Evolutionary conservation across 2,113 vertebrate species (phyloP).

Genomic region (Calidris pygmaea): DNA sequence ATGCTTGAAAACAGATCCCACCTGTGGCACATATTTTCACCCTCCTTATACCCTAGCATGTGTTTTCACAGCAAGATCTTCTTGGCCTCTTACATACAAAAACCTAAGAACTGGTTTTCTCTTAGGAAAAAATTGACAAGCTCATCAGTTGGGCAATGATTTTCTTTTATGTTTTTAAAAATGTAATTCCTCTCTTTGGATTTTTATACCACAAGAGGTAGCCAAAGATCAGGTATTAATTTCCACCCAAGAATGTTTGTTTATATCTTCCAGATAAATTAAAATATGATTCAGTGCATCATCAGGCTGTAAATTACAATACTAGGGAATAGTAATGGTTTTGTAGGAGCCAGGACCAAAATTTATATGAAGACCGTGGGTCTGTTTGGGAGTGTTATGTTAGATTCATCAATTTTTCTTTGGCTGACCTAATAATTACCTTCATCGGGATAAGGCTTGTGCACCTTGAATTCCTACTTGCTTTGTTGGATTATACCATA

Average conservation of each 20-base stretch:
- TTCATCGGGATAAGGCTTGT: not conserved
- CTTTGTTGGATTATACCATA: not conserved
- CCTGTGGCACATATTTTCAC: not conserved
- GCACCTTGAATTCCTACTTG: not conserved
- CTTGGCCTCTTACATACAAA: not conserved
- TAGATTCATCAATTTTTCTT: constrained; percentile 32
- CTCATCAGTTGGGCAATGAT: not conserved
- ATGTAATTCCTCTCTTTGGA: not conserved
- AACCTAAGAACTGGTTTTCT: not conserved
- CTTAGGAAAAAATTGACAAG: not conserved
- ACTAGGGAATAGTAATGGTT: constrained; percentile 21
- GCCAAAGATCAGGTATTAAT: constrained; percentile 61
- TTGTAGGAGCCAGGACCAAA: constrained; percentile 20
- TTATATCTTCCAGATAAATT: constrained; percentile 46
- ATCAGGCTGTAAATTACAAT: constrained; percentile 44
- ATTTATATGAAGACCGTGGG: constrained; percentile 18
- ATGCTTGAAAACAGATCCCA: not conserved
- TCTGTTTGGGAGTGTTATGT: constrained; percentile 14
- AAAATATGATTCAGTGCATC: constrained; percentile 58
- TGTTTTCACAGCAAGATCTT: not conserved
- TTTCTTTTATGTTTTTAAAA: not conserved
- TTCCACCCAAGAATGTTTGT: constrained; percentile 37
- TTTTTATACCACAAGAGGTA: constrained; percentile 53
- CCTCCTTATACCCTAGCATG: not conserved
- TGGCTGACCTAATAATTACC: constrained; percentile 21